Evolutionary conservation across 2,797 vertebrate species (phyloP), one percentile per base, ranked within the genome.

Genomic region (Gephyroberyx darwinii): DNA sequence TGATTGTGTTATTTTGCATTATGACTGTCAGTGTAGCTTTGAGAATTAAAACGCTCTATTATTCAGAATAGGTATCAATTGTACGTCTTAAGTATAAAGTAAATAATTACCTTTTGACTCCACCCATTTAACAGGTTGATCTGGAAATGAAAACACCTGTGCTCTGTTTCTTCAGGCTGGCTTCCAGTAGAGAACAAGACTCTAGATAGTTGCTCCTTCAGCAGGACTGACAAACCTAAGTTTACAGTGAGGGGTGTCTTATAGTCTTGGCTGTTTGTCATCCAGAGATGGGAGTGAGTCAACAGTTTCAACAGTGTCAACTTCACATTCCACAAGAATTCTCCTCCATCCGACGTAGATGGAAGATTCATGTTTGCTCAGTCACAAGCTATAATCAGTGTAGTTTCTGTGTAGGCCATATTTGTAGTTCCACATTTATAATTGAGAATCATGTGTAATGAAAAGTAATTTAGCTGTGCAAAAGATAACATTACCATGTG

Each of bases 41-140:
- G 12, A 60, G 2, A 63, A 51, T 47, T 22, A 20, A 65, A 71
- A 30, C 14, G 12, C 5, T 0, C 2, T 20, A 8, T 47, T 39
- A 77, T 1, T 43, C 41, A 43, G 41, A 43, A 37, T 5, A 30
- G 10, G 4, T 39, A 75, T 61, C 8, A 68, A 37, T 65, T 41
- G 10, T 14, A 56, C 35, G 65, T 12, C 4, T 4, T 61, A 5
- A 48, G 1, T 33, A 13, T 63, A 14, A 55, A 66, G 10, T 43
- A 10, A 39, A 57, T 47, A 48, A 77, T 86, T 90, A 91, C 86
- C 87, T 88, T 88, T 81, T 81, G 55, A 84, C 79, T 81, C 61
- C 69, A 69, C 41, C 80, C 88, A 91, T 93, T 65, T 75, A 67
- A 81, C 70, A 66, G 35, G 47, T 69, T 80, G 69, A 52, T 83